Base-by-base conservation (phyloP, 2,797 vertebrate genomes). In the Picus viridis region DNA sequence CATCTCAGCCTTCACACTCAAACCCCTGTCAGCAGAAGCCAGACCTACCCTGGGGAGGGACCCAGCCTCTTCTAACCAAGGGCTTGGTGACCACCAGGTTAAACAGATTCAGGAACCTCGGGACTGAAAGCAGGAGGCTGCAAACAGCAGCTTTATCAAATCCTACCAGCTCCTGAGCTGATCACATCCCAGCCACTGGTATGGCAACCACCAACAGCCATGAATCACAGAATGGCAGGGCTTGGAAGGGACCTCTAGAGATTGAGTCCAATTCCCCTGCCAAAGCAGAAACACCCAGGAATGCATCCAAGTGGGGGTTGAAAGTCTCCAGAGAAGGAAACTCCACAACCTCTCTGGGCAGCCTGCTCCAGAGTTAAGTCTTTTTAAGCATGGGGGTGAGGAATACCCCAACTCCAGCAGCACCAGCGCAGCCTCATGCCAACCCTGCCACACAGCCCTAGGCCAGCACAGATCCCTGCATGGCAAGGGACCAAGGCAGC, bases 151-250 rank as follows among this genome's bases (percentile, higher is more conserved):
- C 39, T 63, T 30, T 9, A 30, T 30, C 62, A 27, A 43, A 19
- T 13, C 27, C 27, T 10, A 20, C 7, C 36, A 27, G 19, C 26
- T 41, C 18, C 9, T 7, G 58, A 75, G 43, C 26, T 12, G 49
- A n/a, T 4, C 39, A 2, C 24, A 12, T 2, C 2, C 3, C 10
- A 26, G 11, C 4, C 23, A 59, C 34, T 4, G 2, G 34, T 10
- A 1, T 0, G 0, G 36, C 47, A 36, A 1, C 41, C 10, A 0
- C 20, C 2, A 41, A 6, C 2, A 29, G 1, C 43, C 43, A 5
- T 0, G 5, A 32, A 51, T 51, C 49, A 13, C 49, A 51, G 49
- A 51, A 23, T 24, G 49, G 12, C 7, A 51, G 49, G 49, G 23
- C 11, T 24, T 51, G 49, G 49, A 51, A 51, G 23, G 22, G 12